These are phyloP conservation scores for Nomada hirtipes DNA, from an alignment of 2,888 invertebrate genomes.

Conservation along the genomic window DNA sequence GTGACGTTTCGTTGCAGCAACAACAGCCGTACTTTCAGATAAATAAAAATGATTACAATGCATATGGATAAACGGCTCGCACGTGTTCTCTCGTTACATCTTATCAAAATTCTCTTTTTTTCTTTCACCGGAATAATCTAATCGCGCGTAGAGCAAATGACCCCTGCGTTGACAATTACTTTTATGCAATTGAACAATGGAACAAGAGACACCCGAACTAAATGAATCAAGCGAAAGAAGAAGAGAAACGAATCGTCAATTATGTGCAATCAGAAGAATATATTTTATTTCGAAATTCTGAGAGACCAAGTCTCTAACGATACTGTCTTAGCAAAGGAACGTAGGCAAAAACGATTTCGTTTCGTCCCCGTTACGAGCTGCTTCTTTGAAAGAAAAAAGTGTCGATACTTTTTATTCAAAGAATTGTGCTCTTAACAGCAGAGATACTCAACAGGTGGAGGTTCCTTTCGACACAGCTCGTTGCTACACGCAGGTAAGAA, in stretches of 20 bases:
- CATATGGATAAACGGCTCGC: slow-evolving; percentile 26
- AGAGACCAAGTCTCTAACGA: neutral
- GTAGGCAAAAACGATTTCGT: neutral
- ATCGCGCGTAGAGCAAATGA: neutral
- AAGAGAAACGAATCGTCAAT: neutral
- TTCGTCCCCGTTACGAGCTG: neutral
- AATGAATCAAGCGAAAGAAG: neutral
- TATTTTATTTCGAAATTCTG: neutral
- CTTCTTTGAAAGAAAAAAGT: neutral
- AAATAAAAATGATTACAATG: slow-evolving; percentile 39
- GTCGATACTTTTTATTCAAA: slow-evolving; percentile 36
- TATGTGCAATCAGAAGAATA: neutral
- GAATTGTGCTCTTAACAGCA: slow-evolving; percentile 24
- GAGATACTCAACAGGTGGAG: slow-evolving; percentile 49
- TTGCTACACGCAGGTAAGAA: neutral
- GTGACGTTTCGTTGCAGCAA: neutral
- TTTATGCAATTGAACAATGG: slow-evolving; percentile 8
- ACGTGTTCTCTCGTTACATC: slow-evolving; percentile 11
- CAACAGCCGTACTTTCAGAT: slow-evolving; percentile 12
- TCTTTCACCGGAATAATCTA: neutral
- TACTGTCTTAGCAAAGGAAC: neutral
- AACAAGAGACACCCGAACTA: neutral
- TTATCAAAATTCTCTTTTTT: slow-evolving; percentile 1
- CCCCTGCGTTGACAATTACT: slow-evolving; percentile 23
- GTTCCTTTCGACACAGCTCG: slow-evolving; percentile 11